Evolutionary conservation across 2,888 invertebrate species (phyloP).

Genomic region (Tetheella fluctuosa): DNA sequence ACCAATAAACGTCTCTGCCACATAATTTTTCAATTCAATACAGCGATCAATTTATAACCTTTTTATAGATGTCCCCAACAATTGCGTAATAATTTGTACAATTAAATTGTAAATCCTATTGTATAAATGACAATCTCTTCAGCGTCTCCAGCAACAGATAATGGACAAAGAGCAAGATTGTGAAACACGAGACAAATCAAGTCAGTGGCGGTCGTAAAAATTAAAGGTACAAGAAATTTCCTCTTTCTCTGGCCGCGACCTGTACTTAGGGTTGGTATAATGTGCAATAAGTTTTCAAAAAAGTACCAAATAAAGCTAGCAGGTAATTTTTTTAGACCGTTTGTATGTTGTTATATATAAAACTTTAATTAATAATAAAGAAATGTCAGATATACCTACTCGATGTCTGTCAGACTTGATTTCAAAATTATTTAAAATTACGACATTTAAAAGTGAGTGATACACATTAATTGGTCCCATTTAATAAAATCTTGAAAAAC

Average conservation of each 20-base stretch:
- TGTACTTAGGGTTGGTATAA: neutral
- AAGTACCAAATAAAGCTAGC: no score
- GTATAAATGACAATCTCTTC: neutral
- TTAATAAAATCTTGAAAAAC: no score
- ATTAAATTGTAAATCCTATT: slow-evolving; percentile 7
- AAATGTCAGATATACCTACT: no score
- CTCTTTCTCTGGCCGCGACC: slow-evolving; percentile 3
- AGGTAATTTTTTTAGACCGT: no score
- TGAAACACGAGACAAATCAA: slow-evolving; percentile 7
- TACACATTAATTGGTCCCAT: no score
- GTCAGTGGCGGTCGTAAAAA: slow-evolving; percentile 1
- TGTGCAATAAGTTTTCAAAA: no score
- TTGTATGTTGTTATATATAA: no score
- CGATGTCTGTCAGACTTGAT: no score
- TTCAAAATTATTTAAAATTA: no score
- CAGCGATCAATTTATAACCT: neutral
- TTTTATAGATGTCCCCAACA: neutral
- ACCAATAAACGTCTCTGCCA: neutral
- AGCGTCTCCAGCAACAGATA: neutral
- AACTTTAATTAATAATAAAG: no score
- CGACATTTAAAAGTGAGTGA: no score
- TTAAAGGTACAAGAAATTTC: neutral
- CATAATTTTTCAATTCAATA: neutral
- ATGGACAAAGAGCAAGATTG: neutral
- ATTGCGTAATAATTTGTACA: neutral